phyloP scores from a whole-genome alignment of 1,140 invertebrate genomes.

The Formica selysi region DNA sequence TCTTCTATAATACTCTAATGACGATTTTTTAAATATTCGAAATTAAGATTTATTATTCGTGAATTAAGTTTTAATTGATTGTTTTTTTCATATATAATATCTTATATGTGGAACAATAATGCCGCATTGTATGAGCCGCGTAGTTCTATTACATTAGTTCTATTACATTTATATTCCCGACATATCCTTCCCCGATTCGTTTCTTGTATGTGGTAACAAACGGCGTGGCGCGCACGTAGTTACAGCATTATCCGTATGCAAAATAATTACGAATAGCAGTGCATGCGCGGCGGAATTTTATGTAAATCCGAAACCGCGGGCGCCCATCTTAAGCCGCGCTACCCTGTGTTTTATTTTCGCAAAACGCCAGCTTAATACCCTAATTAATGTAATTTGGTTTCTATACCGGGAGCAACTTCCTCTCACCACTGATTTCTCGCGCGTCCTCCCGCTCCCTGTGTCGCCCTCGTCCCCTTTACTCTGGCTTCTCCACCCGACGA shows the following conservation, averaged over 20 bases:
- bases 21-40: neutral
- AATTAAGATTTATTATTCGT: constrained; percentile 5
- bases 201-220: constrained; percentile 57
- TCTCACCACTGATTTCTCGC: constrained; percentile 47
- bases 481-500: constrained; percentile 50
- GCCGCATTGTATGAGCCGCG: constrained; percentile 33
- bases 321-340: constrained; percentile 78
- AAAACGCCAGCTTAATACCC: constrained; percentile 75
- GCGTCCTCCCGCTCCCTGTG: neutral
- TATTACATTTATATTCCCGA: constrained; percentile 60
- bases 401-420: constrained; percentile 71
- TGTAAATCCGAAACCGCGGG: constrained; percentile 69
- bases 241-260: constrained; percentile 62
- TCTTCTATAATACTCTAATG: neutral
- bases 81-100: constrained; percentile 31
- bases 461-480: constrained; percentile 33
- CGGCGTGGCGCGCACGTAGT: constrained; percentile 49
- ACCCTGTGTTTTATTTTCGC: constrained; percentile 58
- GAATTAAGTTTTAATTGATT: constrained; percentile 40
- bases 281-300: constrained; percentile 68
- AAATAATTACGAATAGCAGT: constrained; percentile 65
- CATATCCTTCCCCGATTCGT: constrained; percentile 56
- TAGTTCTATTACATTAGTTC: constrained; percentile 44
- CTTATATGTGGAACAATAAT: constrained; percentile 31
- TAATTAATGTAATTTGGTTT: constrained; percentile 82